Evolutionary conservation across 2,113 vertebrate species (phyloP), one percentile per base, ranked within the genome.

Genomic region (Stegastes partitus): DNA sequence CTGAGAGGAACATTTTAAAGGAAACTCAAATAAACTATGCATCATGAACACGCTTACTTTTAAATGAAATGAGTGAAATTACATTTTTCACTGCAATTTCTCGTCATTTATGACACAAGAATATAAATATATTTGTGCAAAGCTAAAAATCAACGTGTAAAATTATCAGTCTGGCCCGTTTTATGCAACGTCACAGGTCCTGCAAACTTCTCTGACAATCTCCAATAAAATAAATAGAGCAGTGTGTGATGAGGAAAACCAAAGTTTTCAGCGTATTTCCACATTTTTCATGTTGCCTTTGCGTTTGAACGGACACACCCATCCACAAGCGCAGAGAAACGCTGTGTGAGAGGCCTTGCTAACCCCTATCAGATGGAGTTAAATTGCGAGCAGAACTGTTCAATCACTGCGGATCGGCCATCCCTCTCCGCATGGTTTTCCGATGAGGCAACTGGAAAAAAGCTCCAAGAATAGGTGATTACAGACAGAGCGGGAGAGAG

Each of bases 401-500:
- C 90, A 91, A 93, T 92, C 89, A 80, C 50, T 72, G 82, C 53
- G 71, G 75, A 91, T 89, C 77, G 69, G 83, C 91, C 76, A 64
- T 89, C 91, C 93, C 90, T 79, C 88, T 55, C 81, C 6, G 73
- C 92, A 75, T 94, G 93, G 87, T 86, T 94, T 92, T 93, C 93
- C 88, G 85, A 93, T 95, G 94, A 95, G 92, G 94, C 91, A 94
- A 94, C 89, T 91, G 94, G 94, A 94, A 95, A 94, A 94, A 94
- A 88, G 84, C 88, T 93, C 93, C 91, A 93, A 91, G 91, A 95
- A 95, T 94, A 95, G 93, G 93, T 93, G 93, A 94, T 94, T 94
- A 93, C 89, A 92, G 91, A 90, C 86, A 82, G 54, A 26, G 55
- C 64, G 66, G 77, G 82, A 81, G 23, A 61, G 50, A 42, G 39